phyloP scores from a whole-genome alignment of 2,888 invertebrate genomes.

The Sminthurides aquaticus region DNA sequence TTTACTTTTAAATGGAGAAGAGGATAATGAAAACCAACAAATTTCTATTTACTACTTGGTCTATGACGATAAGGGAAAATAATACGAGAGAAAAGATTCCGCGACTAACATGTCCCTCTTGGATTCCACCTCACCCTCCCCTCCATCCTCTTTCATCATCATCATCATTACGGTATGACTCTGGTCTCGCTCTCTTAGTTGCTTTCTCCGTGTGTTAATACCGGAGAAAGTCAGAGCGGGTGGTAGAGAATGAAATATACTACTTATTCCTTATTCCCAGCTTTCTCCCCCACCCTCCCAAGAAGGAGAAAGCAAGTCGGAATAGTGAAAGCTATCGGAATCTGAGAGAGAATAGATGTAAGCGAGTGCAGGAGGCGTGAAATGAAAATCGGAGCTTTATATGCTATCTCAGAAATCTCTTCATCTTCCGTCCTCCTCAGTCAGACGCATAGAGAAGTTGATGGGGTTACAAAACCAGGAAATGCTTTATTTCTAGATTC shows the following conservation, averaged over 20 bases:
- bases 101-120: neutral
- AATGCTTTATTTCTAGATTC: too few species aligned
- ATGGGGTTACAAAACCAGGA: too few species aligned
- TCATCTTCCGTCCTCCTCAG: neutral
- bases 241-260: too few species aligned
- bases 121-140: neutral
- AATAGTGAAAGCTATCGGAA: too few species aligned
- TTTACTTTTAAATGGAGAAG: neutral
- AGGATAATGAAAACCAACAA: neutral
- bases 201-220: too few species aligned
- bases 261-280: too few species aligned
- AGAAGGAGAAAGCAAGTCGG: too few species aligned
- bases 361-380: constrained; percentile 24
- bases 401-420: neutral
- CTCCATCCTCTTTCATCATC: neutral
- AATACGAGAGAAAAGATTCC: neutral
- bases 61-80: neutral
- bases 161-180: neutral
- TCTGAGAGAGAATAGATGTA: neutral
- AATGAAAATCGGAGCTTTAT: constrained; percentile 28
- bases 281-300: too few species aligned
- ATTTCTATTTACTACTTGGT: neutral
- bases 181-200: too few species aligned
- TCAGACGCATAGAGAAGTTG: too few species aligned
- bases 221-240: too few species aligned